Evolutionary conservation across 2,888 invertebrate species (phyloP).

Genomic region (Myathropa florea): DNA sequence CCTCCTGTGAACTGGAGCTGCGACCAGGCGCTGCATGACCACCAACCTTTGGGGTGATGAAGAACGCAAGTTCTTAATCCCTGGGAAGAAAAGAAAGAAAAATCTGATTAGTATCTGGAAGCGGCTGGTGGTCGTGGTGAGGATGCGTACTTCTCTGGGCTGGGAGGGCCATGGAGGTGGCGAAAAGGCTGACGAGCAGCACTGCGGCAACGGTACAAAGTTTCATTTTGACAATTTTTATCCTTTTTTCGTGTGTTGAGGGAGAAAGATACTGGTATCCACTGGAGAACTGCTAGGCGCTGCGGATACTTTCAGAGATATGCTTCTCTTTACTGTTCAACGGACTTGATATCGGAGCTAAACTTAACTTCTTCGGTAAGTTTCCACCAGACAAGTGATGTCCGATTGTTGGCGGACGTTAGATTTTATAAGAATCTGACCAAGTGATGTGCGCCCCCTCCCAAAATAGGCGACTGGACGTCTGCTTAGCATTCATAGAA

Average conservation of each 20-base stretch:
- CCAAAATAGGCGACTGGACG: slow-evolving; percentile 61
- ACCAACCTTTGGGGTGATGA: slow-evolving; percentile 77
- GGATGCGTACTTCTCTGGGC: slow-evolving; percentile 59
- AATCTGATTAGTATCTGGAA: neutral
- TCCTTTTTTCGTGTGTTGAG: slow-evolving; percentile 45
- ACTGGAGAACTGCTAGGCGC: slow-evolving; percentile 21
- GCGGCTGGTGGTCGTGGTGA: too few relatives aligned
- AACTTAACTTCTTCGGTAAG: slow-evolving; percentile 79
- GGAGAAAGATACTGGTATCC: slow-evolving; percentile 30
- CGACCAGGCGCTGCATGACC: slow-evolving; percentile 77
- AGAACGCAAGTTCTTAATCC: slow-evolving; percentile 76
- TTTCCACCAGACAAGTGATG: slow-evolving; percentile 81
- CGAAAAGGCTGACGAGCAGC: slow-evolving; percentile 62
- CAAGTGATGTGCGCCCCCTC: slow-evolving; percentile 63
- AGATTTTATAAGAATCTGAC: slow-evolving; percentile 79
- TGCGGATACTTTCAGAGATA: slow-evolving; percentile 23
- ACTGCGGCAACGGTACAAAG: slow-evolving; percentile 41
- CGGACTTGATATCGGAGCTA: slow-evolving; percentile 78
- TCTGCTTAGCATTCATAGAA: slow-evolving; percentile 72
- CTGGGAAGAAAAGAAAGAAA: slow-evolving; percentile 72
- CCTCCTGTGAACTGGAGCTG: slow-evolving; percentile 74
- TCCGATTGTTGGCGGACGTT: slow-evolving; percentile 76
- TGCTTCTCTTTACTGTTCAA: slow-evolving; percentile 32
- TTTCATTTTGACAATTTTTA: slow-evolving; percentile 61
- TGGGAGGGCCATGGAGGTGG: slow-evolving; percentile 56